phyloP scores from a whole-genome alignment of 2,797 vertebrate genomes.

The Zenarchopterus dispar region DNA sequence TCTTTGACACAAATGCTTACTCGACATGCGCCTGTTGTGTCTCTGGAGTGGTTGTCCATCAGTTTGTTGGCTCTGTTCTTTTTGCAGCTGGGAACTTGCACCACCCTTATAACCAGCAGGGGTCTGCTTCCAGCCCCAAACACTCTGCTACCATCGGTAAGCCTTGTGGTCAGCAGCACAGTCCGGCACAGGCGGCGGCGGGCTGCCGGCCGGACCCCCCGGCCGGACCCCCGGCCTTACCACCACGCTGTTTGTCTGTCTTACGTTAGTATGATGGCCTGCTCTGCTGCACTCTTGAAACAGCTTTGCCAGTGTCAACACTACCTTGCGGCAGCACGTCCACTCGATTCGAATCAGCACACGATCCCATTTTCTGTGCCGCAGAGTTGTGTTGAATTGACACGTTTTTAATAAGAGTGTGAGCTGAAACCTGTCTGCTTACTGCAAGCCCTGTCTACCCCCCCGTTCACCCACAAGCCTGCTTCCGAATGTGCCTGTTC shows the following conservation, averaged over 20 bases:
- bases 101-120: slow-evolving; percentile 87
- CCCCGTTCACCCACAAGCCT: slow-evolving; percentile 40
- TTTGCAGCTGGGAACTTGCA: slow-evolving; percentile 87
- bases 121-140: slow-evolving; percentile 88
- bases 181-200: slow-evolving; percentile 21
- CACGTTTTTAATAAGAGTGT: slow-evolving; percentile 46
- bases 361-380: neutral
- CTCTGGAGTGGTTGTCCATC: slow-evolving; percentile 70
- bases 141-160: slow-evolving; percentile 84
- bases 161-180: slow-evolving; percentile 53
- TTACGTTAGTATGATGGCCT: slow-evolving; percentile 46
- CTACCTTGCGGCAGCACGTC: neutral
- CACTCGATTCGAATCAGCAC: neutral
- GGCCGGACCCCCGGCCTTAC: slow-evolving; percentile 39
- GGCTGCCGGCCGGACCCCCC: slow-evolving; percentile 22
- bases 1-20: slow-evolving; percentile 63
- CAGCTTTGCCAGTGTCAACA: slow-evolving; percentile 48
- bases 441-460: slow-evolving; percentile 52
- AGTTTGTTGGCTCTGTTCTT: slow-evolving; percentile 81
- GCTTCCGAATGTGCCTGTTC: slow-evolving; percentile 46
- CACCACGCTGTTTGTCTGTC: slow-evolving; percentile 60
- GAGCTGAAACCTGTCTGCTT: slow-evolving; percentile 54
- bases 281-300: slow-evolving; percentile 44
- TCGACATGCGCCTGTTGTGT: slow-evolving; percentile 45
- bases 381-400: slow-evolving; percentile 43